Evolutionary conservation across 2,797 vertebrate species (phyloP).

Genomic region (Sandelia bainsii): DNA sequence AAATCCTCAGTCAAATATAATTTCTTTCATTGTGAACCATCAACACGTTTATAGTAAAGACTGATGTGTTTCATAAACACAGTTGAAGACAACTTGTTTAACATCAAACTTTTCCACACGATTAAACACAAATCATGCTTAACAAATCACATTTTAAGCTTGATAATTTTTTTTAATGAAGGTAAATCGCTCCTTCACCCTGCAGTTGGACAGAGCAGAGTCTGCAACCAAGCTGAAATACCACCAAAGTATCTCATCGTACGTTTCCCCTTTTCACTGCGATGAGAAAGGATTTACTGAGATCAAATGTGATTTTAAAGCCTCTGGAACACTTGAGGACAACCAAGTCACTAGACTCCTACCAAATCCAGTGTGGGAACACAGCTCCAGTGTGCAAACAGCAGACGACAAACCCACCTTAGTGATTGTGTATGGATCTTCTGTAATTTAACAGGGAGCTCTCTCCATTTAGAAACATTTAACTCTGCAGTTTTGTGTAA

Average conservation of each 20-base stretch:
- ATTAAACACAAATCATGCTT: neutral
- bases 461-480: neutral
- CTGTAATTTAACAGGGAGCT: neutral
- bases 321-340: constrained; percentile 42
- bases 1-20: constrained; percentile 18
- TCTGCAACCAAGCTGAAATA: constrained; percentile 46
- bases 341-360: constrained; percentile 47
- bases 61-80: neutral
- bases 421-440: neutral
- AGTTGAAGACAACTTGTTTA: constrained; percentile 6
- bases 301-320: constrained; percentile 55
- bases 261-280: constrained; percentile 27
- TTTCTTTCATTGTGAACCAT: constrained; percentile 25
- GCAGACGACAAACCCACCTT: neutral
- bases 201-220: constrained; percentile 35
- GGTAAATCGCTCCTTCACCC: constrained; percentile 34
- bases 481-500: too few species aligned
- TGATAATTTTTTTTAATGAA: neutral
- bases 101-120: constrained; percentile 1
- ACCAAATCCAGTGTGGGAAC: constrained; percentile 48
- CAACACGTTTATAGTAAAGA: constrained; percentile 10
- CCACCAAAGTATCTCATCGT: constrained; percentile 27
- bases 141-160: constrained; percentile 13
- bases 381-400: constrained; percentile 4
- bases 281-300: constrained; percentile 58